A percentile compares a stretch with the other conserved stretches of the same genome.
Evolutionary conservation across 2,113 vertebrate species (phyloP).

Genomic region (Phalacrocorax carbo): DNA sequence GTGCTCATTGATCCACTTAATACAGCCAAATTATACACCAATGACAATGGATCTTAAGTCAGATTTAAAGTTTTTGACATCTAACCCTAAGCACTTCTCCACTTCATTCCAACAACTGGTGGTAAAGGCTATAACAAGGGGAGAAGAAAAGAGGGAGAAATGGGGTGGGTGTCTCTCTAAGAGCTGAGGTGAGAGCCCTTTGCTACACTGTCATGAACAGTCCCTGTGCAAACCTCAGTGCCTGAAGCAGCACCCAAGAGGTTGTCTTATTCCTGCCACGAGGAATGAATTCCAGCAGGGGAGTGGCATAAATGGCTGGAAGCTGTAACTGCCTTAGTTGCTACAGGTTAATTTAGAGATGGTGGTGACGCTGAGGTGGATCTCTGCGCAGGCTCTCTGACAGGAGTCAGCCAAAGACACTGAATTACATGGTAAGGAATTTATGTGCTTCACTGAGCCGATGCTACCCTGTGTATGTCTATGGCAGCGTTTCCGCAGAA

Average conservation of each 20-base stretch:
- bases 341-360: not conserved
- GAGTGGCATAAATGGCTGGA: not conserved
- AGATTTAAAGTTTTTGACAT: not conserved
- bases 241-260: no score
- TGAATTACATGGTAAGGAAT: not conserved
- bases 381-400: not conserved
- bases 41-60: not conserved
- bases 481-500: not conserved
- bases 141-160: not conserved
- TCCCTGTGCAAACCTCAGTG: not conserved
- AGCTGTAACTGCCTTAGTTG: not conserved
- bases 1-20: not conserved
- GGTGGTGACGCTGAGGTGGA: not conserved
- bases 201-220: not conserved
- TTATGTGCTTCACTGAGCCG: not conserved
- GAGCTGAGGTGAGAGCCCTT: not conserved
- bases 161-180: not conserved
- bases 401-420: not conserved
- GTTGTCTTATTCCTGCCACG: not conserved
- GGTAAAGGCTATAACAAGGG: not conserved
- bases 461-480: not conserved
- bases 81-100: not conserved
- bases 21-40: not conserved
- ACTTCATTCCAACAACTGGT: not conserved
- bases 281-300: not conserved